Evolutionary conservation across 2,888 invertebrate species (phyloP), one percentile per base, ranked within the genome.

Genomic region (Tuberolachnus salignus): DNA sequence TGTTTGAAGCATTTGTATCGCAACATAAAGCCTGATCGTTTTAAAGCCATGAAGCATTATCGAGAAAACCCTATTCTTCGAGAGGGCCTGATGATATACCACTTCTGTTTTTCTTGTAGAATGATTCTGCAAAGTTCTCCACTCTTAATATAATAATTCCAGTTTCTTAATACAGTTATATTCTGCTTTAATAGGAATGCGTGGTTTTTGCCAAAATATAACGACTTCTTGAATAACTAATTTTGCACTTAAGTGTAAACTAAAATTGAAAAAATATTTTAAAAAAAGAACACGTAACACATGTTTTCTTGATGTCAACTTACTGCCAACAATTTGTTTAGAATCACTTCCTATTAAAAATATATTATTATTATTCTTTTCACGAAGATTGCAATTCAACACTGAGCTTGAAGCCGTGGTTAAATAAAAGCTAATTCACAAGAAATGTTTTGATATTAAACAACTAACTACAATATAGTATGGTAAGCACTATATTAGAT

Each of bases 191-290:
- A 53, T 9, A 3, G 63, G 64, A 63, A 74, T 74, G 13, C 73
- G 49, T 10, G 53, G 51, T 51, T 74, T 74, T 61, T 74, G 51
- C 73, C 49, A 74, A 74, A 74, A 74, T 49, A 63, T 34, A 44
- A 51, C 19, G n/a, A 57, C 46, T 16, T 73, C 44, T 49, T 73
- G 19, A 2, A 59, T 61, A 21, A 64, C 63, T 16, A 63, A 42
- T 49, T 49, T 46, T n/a, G 46, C 72, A 72, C 59, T 72, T 59
- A 61, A 23, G 21, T 19, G 23, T 72, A 72, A 3, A 19, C 42
- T 63, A 11, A 63, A 42, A 42, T 63, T 63, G 3, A 63, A 61
- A 46, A 26, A 46, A 72, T 72, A 59, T 46, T 72, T 9, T 6
- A 61, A 59, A 72, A 72, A 51, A 19, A 61, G 23, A 23, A 61